Evolutionary conservation across 1,140 invertebrate species (phyloP).

Genomic region (Drosophila yakuba): DNA sequence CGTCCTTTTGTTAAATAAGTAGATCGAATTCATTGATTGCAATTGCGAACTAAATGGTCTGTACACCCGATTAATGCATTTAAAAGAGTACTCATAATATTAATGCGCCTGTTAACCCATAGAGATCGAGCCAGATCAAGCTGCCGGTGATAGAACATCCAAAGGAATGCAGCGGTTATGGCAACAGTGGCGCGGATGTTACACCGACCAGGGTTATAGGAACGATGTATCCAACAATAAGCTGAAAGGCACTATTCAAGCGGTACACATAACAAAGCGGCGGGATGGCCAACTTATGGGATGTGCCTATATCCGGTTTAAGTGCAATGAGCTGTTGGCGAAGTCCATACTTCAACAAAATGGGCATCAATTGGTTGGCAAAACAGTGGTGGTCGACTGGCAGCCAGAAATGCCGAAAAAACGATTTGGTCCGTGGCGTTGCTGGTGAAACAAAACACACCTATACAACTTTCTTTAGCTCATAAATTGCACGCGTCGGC

Average conservation of each 20-base stretch:
- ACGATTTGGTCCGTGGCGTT: conserved; percentile 21
- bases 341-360: conserved; percentile 26
- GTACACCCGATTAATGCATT: neutral
- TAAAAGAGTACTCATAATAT: neutral
- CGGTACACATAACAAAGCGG: conserved; percentile 34
- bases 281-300: conserved; percentile 49
- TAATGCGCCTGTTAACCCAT: neutral
- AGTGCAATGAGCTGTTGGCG: conserved; percentile 33
- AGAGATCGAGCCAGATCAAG: neutral
- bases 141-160: neutral
- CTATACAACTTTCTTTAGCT: neutral
- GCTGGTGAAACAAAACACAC: conserved; percentile 28
- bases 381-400: conserved; percentile 41
- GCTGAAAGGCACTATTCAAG: conserved; percentile 41
- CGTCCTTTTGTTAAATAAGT: neutral
- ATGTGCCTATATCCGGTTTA: conserved; percentile 46
- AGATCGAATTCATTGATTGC: neutral
- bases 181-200: conserved; percentile 25
- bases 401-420: conserved; percentile 19
- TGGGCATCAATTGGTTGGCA: conserved; percentile 29
- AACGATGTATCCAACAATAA: neutral
- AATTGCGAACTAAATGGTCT: neutral
- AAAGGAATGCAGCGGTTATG: conserved; percentile 30
- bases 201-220: neutral
- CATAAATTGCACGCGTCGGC: neutral